These are phyloP conservation scores for Gasterosteus aculeatus DNA, from an alignment of 2,113 vertebrate species.

Conservation along the genomic window DNA sequence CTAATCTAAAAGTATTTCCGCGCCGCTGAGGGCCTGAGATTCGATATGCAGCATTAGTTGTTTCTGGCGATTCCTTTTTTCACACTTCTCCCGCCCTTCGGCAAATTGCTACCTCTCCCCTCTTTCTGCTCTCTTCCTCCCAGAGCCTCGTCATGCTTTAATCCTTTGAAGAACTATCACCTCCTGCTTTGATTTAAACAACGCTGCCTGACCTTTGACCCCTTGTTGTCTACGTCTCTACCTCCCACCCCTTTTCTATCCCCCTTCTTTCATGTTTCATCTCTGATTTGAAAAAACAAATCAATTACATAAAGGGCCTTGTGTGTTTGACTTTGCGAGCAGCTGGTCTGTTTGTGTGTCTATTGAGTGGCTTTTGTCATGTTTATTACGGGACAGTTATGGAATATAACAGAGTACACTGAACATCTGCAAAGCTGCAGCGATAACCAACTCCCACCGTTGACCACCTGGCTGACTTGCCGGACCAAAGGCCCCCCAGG, in stretches of 20 bases:
- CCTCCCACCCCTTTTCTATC: neutral
- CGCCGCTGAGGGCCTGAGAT: neutral
- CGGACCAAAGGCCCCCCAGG: neutral
- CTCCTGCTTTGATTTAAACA: conserved; percentile 20
- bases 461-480: neutral
- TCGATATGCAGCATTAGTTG: no score
- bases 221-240: conserved; percentile 8
- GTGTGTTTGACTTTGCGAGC: conserved; percentile 19
- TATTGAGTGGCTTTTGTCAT: neutral
- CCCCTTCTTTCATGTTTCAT: conserved; percentile 20
- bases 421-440: neutral
- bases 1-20: neutral
- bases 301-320: conserved; percentile 18
- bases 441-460: neutral
- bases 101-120: neutral
- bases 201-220: conserved; percentile 28
- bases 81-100: neutral
- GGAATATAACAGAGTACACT: neutral
- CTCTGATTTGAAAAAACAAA: conserved; percentile 53
- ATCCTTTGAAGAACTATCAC: conserved; percentile 1
- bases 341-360: neutral
- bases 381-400: neutral
- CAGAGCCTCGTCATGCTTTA: neutral
- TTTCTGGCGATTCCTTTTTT: no score
- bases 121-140: neutral